Conservation (phyloP, 1,140 invertebrate species). For the Drosophila ananassae region DNA sequence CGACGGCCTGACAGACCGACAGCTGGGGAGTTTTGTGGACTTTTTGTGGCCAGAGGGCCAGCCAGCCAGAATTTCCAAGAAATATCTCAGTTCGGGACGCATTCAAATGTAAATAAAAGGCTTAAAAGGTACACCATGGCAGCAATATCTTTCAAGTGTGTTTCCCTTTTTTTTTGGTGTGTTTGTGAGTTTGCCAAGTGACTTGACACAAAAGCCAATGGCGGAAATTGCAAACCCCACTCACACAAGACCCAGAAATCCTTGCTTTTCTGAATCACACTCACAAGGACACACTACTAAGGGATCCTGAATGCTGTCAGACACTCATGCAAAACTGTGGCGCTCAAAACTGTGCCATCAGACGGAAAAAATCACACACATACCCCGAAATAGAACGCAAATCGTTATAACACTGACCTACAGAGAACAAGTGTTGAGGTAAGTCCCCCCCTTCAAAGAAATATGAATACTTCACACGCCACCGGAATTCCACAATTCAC, state of each 20-base stretch:
- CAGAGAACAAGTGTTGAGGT: constrained; percentile 28
- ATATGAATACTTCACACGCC: constrained; percentile 23
- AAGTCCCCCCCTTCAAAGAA: not conserved
- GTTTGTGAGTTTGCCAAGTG: constrained; percentile 51
- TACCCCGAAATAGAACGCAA: constrained; percentile 8
- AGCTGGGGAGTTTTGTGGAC: constrained; percentile 20
- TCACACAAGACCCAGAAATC: constrained; percentile 19
- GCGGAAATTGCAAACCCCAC: constrained; percentile 60
- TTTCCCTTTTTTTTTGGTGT: constrained; percentile 5
- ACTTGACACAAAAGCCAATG: constrained; percentile 77
- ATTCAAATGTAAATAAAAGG: constrained; percentile 63
- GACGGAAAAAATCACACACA: constrained; percentile 31
- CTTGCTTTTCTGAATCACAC: constrained; percentile 11
- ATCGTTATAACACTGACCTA: constrained; percentile 77
- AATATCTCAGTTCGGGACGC: constrained; percentile 10
- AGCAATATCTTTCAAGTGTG: not conserved
- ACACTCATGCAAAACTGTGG: constrained; percentile 51
- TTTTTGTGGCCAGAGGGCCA: not conserved
- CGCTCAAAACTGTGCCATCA: constrained; percentile 67
- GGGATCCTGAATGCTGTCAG: constrained; percentile 53
- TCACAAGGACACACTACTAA: constrained; percentile 7
- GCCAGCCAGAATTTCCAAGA: constrained; percentile 8
- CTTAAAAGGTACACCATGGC: constrained; percentile 38
- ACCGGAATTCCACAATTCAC: constrained; percentile 7
- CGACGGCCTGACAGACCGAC: constrained; percentile 12